phyloP scores from a whole-genome alignment of 2,888 invertebrate genomes.

The Andrena dorsata region DNA sequence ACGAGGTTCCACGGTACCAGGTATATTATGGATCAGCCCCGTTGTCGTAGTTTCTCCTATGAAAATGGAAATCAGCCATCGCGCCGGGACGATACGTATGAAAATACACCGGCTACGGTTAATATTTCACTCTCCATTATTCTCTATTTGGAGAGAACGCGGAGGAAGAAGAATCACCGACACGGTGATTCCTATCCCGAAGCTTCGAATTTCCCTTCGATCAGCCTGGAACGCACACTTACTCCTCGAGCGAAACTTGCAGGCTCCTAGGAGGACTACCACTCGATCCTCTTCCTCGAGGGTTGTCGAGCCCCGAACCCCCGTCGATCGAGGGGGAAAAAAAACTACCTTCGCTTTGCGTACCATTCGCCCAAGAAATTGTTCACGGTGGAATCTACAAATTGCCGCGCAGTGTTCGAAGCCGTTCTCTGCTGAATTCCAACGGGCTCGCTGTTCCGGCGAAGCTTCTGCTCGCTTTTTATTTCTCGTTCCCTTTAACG shows the following conservation, averaged over 20 bases:
- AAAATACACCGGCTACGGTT: slow-evolving; percentile 47
- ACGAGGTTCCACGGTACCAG: slow-evolving; percentile 10
- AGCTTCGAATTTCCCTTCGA: slow-evolving; percentile 41
- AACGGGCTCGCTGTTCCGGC: not conserved
- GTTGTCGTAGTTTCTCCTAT: slow-evolving; percentile 50
- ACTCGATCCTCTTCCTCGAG: not conserved
- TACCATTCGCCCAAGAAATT: slow-evolving; percentile 5
- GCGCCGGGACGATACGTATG: slow-evolving; percentile 41
- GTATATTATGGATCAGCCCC: slow-evolving; percentile 52
- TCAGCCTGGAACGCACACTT: slow-evolving; percentile 15
- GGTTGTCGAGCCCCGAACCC: not conserved
- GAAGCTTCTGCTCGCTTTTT: not conserved
- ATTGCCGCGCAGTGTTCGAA: not conserved
- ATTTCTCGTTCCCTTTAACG: not conserved
- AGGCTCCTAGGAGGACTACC: not conserved
- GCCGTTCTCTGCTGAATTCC: not conserved
- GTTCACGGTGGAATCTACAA: not conserved
- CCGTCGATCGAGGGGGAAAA: not conserved
- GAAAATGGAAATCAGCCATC: slow-evolving; percentile 60
- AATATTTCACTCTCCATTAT: slow-evolving; percentile 60
- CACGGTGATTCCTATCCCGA: slow-evolving; percentile 18
- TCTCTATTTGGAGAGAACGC: slow-evolving; percentile 44
- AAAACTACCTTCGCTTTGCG: not conserved
- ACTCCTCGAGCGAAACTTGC: slow-evolving; percentile 19
- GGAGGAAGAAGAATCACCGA: slow-evolving; percentile 42